Conservation (phyloP, 2,797 vertebrate species). For the Neopelma chrysocephalum region DNA sequence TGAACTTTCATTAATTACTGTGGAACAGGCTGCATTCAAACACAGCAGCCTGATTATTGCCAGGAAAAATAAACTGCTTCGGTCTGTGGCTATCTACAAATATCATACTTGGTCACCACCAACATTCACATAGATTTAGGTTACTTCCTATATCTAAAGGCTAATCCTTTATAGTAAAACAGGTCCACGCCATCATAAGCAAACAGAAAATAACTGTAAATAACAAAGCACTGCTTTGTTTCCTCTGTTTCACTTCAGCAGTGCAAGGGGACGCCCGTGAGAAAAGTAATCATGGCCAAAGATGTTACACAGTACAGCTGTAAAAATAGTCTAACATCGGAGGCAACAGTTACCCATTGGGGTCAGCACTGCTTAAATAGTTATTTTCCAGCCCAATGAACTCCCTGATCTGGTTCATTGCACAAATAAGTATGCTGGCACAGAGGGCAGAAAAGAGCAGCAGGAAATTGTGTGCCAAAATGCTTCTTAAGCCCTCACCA, state of each 20-base stretch:
- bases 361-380: background rate
- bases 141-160: background rate
- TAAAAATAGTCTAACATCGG: background rate
- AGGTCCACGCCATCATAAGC: background rate
- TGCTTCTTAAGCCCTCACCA: background rate
- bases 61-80: background rate
- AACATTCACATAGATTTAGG: background rate
- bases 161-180: background rate
- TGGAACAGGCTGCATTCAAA: background rate
- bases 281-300: background rate
- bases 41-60: background rate
- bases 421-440: background rate
- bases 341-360: background rate
- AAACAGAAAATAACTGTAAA: background rate
- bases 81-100: background rate
- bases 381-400: background rate
- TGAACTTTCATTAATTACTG: background rate
- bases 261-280: background rate
- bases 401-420: background rate
- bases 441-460: background rate
- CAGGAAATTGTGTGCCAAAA: background rate
- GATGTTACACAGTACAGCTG: background rate
- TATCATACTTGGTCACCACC: background rate
- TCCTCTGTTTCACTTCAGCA: background rate
- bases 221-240: background rate